Evolutionary conservation across 1,140 invertebrate species (phyloP), one percentile per base, ranked within the genome.

Genomic region (Trichogramma pretiosum): DNA sequence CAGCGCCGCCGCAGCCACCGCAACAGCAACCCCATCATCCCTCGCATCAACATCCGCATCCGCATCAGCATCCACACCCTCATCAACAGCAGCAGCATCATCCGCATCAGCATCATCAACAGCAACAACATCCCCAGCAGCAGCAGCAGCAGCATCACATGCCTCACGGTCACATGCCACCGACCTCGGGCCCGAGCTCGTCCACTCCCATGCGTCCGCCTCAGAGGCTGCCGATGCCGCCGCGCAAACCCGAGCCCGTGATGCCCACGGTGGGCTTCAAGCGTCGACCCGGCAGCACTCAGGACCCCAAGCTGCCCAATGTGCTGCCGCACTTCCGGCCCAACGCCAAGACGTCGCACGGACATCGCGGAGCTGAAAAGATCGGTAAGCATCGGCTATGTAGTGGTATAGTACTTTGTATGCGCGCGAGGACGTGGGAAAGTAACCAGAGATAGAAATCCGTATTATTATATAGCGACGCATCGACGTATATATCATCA

Each of bases 241-340:
- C 57, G 5, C 57, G 62, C 16, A 65, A 65, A 17, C 59, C 70
- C 42, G 70, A 69, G 35, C 56, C 63, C n/a, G n/a, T n/a, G n/a
- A n/a, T n/a, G n/a, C 69, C 74, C 8, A 42, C 64, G n/a, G 48
- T 63, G 0, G 61, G 56, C 1, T 63, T 64, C 13, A 70, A 71
- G 10, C 64, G 70, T 48, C 63, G 72, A 17, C 72, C 73, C 2
- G 50, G 65, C 21, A 48, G 68, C 24, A 46, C 60, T n/a, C 52
- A 62, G 41, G 67, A 70, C 17, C 33, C 56, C 0, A 75, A 75
- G 49, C 53, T 84, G 35, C 82, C 82, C 0, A 84, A 84, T 53
- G 83, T 84, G 52, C 54, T 84, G 24, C 82, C 82, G 0, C 82
- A 84, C 55, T 84, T 84, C 46, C 65, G 81, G 39, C 82, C 82